Base-by-base conservation (phyloP, 2,113 vertebrate genomes). In the Psilopogon haemacephalus region DNA sequence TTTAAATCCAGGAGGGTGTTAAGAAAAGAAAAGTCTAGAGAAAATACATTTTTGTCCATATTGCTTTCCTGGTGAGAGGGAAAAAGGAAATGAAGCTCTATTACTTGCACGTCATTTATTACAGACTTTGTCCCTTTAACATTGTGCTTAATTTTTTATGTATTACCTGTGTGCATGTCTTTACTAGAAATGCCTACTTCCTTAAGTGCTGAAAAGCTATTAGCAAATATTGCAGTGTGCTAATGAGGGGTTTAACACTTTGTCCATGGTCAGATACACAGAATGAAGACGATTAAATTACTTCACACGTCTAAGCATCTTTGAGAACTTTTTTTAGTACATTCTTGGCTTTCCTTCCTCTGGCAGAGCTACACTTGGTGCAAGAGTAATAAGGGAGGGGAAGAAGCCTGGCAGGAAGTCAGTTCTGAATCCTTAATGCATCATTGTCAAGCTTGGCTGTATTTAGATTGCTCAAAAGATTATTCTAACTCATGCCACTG, bases 1-100 rank as follows among this genome's bases (percentile, higher is more conserved):
- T 82, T 79, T 64, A 84, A 90, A 85, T 93, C 28, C 62, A 78
- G 54, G 68, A 72, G 24, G 32, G 63, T 40, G 89, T 90, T 63
- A 84, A 90, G 40, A 75, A 65, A 84, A 72, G 8, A 35, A 38
- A 92, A 83, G 37, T 64, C 6, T 54, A 54, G 48, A 72, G 44
- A 77, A 84, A 84, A 62, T 17, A 46, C 2, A 23, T 4, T 18
- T 69, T 59, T 80, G 84, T 33, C n/a, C 11, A 9, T 46, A 37
- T 59, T 58, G 26, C 19, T 74, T 71, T 84, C 65, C 18, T 62
- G 12, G 2, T 63, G 16, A 59, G 21, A 46, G 12, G 12, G 37
- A 6, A 60, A 35, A 54, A 33, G 33, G 42, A 46, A 60, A 18
- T 8, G 2, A 14, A 30, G 4, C 65, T 84, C 27, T 8, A 12